Conservation (phyloP, 2,888 invertebrate species). For the Malthinus flaveolus region DNA sequence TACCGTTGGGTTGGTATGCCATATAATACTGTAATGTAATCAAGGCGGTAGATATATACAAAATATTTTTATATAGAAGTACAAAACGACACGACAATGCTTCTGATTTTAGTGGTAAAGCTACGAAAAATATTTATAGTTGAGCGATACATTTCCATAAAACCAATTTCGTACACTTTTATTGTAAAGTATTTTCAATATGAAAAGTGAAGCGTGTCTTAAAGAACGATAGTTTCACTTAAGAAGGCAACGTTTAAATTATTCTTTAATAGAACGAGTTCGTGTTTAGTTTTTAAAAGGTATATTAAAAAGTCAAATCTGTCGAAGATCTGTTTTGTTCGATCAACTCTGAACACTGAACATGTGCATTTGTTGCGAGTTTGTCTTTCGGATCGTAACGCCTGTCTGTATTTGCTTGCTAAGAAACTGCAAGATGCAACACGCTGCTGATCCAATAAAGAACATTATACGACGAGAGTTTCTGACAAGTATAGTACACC, state of each 20-base stretch:
- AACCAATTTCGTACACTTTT: constrained; percentile 4
- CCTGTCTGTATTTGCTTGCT: constrained; percentile 34
- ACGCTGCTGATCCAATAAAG: constrained; percentile 31
- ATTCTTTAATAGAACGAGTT: constrained; percentile 3
- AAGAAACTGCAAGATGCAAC: constrained; percentile 36
- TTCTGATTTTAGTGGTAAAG: constrained; percentile 1
- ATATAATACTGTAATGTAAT: no score
- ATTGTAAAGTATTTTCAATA: constrained; percentile 2
- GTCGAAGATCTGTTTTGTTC: neutral
- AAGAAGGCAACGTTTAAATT: constrained; percentile 1
- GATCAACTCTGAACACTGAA: no score
- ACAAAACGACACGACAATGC: constrained; percentile 4
- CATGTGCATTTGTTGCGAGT: neutral
- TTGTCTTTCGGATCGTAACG: constrained; percentile 17
- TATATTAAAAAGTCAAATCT: constrained; percentile 4
- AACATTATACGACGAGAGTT: constrained; percentile 37
- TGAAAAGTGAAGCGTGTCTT: constrained; percentile 6
- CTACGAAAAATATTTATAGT: constrained; percentile 6
- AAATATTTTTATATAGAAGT: no score
- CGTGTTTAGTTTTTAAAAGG: neutral
- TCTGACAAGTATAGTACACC: constrained; percentile 38
- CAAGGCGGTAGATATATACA: neutral
- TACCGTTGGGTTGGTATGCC: no score
- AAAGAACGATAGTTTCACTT: constrained; percentile 7
- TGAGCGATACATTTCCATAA: constrained; percentile 7